Conservation (phyloP, 2,797 vertebrate genomes). For the Enteromius afrohamiltoni region DNA sequence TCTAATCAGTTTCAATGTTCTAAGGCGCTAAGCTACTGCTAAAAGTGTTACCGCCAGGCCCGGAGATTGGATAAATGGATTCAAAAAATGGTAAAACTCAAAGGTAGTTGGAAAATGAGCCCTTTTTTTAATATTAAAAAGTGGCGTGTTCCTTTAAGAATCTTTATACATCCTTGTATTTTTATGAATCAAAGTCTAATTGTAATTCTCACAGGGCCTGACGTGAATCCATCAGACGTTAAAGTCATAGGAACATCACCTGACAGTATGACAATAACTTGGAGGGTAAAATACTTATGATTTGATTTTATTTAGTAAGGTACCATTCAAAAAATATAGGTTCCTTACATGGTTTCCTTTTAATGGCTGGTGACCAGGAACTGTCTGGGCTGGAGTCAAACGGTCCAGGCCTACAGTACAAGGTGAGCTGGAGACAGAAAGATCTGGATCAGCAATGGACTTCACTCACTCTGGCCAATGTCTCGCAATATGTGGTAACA, state of each 20-base stretch:
- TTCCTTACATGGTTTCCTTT: not conserved
- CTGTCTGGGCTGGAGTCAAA: constrained; percentile 90
- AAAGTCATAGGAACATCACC: constrained; percentile 84
- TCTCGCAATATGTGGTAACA: constrained; percentile 86
- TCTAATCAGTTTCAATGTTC: too few species aligned
- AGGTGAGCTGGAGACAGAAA: constrained; percentile 91
- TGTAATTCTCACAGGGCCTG: constrained; percentile 80
- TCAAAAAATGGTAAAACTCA: too few species aligned
- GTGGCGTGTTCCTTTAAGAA: not conserved
- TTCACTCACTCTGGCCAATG: constrained; percentile 84
- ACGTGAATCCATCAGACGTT: constrained; percentile 87
- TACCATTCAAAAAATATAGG: not conserved
- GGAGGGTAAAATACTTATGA: constrained; percentile 82
- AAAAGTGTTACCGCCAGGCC: too few species aligned
- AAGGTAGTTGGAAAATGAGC: too few species aligned
- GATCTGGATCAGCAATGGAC: constrained; percentile 85
- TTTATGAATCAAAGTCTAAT: constrained; percentile 2
- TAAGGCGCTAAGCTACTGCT: too few species aligned
- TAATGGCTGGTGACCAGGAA: constrained; percentile 65
- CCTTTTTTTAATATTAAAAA: too few species aligned
- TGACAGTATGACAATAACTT: constrained; percentile 90
- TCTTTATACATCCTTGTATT: not conserved
- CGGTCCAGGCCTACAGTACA: constrained; percentile 91
- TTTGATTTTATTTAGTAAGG: not conserved
- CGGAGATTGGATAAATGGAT: too few species aligned